Percentiles rank a stretch among this genome's conserved stretches.
Conservation (phyloP, 2,113 vertebrate genomes). For the Puntigrus tetrazona region DNA sequence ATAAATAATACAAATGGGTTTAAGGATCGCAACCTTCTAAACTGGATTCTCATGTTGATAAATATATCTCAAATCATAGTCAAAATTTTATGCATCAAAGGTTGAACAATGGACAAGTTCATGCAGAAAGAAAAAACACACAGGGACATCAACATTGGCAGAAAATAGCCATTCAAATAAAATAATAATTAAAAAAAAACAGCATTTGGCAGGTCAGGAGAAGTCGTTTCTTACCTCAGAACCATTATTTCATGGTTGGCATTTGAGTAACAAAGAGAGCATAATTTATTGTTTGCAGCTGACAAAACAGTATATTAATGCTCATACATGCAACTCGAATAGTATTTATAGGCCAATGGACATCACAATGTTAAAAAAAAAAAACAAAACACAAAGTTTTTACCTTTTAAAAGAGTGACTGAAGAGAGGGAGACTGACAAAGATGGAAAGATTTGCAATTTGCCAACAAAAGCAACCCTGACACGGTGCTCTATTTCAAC, state of each 20-base stretch:
- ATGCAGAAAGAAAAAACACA: conserved; percentile 5
- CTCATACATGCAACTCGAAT: neutral
- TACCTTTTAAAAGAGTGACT: neutral
- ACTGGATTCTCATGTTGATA: no score
- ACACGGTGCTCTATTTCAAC: neutral
- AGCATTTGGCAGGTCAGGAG: neutral
- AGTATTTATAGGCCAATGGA: neutral
- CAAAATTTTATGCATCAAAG: neutral
- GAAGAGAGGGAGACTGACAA: conserved; percentile 1
- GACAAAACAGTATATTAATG: neutral
- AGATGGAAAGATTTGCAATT: neutral
- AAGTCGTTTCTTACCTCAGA: conserved; percentile 72
- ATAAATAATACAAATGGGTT: neutral
- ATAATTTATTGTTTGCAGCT: conserved; percentile 58
- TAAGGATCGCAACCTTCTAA: neutral
- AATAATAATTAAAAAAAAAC: neutral
- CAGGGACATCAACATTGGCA: neutral
- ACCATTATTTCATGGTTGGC: conserved; percentile 73
- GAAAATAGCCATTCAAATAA: neutral
- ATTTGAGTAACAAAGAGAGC: conserved; percentile 68
- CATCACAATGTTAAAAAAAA: neutral
- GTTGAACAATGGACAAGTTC: neutral
- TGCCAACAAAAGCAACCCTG: neutral
- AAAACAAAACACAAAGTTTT: neutral
- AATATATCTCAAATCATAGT: no score